phyloP scores from a whole-genome alignment of 2,888 invertebrate genomes.

The Catocala fraxini region DNA sequence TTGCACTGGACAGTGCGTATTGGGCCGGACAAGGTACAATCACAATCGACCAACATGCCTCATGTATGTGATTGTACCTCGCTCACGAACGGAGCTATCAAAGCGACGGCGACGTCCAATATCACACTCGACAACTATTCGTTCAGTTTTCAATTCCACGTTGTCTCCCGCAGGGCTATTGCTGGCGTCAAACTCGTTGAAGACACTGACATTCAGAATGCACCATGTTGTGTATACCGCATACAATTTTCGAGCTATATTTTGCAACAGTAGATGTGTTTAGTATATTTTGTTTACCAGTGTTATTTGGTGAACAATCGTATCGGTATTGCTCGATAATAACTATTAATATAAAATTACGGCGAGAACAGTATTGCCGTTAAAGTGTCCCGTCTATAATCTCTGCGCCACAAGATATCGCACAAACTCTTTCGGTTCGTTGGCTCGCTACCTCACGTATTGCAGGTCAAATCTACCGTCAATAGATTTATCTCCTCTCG shows the following conservation, averaged over 20 bases:
- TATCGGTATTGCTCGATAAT: too few relatives aligned
- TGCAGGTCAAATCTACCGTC: slow-evolving; percentile 68
- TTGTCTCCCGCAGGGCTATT: slow-evolving; percentile 54
- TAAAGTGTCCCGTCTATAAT: too few relatives aligned
- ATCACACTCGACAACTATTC: slow-evolving; percentile 34
- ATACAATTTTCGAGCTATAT: slow-evolving; percentile 14
- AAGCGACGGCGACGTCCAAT: slow-evolving; percentile 8
- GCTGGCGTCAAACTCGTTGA: slow-evolving; percentile 46
- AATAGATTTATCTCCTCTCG: slow-evolving; percentile 62
- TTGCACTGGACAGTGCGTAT: too few relatives aligned
- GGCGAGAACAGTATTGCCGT: too few relatives aligned
- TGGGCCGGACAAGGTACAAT: slow-evolving; percentile 8
- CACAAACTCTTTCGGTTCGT: slow-evolving; percentile 55
- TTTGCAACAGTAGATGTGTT: too few relatives aligned
- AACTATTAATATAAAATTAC: too few relatives aligned
- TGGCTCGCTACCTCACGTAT: slow-evolving; percentile 50
- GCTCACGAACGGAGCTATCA: slow-evolving; percentile 9
- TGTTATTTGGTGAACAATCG: too few relatives aligned
- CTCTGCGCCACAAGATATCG: slow-evolving; percentile 39
- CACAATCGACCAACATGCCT: slow-evolving; percentile 2
- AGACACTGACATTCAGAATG: slow-evolving; percentile 10
- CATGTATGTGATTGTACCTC: slow-evolving; percentile 10
- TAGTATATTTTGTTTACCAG: too few relatives aligned
- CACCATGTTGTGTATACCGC: slow-evolving; percentile 11
- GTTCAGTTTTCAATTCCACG: slow-evolving; percentile 66